Evolutionary conservation across 2,797 vertebrate genomes (phyloP).

Genomic region (Denticeps clupeoides): DNA sequence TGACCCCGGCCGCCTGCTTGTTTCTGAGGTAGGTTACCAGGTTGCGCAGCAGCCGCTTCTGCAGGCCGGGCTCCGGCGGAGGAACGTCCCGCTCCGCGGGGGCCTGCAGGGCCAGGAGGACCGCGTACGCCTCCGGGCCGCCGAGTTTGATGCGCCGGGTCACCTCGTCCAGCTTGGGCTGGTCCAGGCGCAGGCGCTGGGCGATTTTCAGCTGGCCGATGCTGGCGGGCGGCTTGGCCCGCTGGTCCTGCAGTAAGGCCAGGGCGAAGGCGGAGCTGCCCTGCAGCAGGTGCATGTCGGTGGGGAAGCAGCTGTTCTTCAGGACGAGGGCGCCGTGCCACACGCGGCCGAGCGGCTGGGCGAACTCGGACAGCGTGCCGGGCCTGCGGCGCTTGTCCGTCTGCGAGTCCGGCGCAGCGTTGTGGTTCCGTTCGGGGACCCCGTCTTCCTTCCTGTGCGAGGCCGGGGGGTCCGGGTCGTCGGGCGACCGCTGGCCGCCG

Average conservation of each 20-base stretch:
- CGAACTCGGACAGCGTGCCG: slow-evolving; percentile 74
- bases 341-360: slow-evolving; percentile 70
- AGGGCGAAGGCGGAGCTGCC: slow-evolving; percentile 77
- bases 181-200: slow-evolving; percentile 91
- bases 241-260: slow-evolving; percentile 70
- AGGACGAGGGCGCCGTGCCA: slow-evolving; percentile 92
- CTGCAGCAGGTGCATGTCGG: slow-evolving; percentile 87
- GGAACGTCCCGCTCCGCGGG: slow-evolving; percentile 61
- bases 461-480: slow-evolving; percentile 22
- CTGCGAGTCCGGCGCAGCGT: slow-evolving; percentile 33
- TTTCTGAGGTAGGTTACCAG: slow-evolving; percentile 97
- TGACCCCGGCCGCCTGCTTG: slow-evolving; percentile 96
- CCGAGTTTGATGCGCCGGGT: slow-evolving; percentile 84
- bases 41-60: slow-evolving; percentile 89
- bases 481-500: slow-evolving; percentile 32
- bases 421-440: slow-evolving; percentile 59
- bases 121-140: slow-evolving; percentile 77
- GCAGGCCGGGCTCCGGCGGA: slow-evolving; percentile 73
- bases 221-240: slow-evolving; percentile 49
- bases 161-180: slow-evolving; percentile 92
- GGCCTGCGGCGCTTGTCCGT: slow-evolving; percentile 43
- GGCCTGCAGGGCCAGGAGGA: slow-evolving; percentile 86
- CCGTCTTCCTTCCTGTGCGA: slow-evolving; percentile 55
- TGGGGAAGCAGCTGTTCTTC: slow-evolving; percentile 97
- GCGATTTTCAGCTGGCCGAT: slow-evolving; percentile 89